Evolutionary conservation across 2,888 invertebrate species (phyloP).

Genomic region (Leptura quadrifasciata): DNA sequence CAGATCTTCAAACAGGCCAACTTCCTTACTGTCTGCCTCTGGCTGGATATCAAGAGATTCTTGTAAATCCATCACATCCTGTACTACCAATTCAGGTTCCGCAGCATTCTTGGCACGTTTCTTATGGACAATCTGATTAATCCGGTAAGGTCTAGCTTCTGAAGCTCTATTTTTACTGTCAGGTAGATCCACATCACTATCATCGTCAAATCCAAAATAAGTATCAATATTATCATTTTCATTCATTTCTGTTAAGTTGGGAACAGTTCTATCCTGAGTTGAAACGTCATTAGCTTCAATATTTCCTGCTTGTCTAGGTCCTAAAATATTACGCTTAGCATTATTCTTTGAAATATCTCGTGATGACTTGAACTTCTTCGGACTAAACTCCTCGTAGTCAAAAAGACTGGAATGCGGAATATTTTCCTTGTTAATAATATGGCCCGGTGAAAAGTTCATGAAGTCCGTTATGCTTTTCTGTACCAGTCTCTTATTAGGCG

Average conservation of each 20-base stretch:
- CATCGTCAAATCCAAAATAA: constrained; percentile 23
- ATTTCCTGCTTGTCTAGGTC: not conserved
- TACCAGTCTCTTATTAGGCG: not conserved
- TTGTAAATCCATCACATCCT: not conserved
- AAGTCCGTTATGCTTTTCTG: constrained; percentile 12
- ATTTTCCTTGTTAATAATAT: constrained; percentile 13
- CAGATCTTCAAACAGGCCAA: constrained; percentile 15
- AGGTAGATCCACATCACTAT: not conserved
- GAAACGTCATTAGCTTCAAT: not conserved
- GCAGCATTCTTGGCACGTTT: not conserved
- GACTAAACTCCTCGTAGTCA: constrained; percentile 22
- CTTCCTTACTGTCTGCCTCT: not conserved
- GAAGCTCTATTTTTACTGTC: not conserved
- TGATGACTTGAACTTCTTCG: not conserved
- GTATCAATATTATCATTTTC: not conserved
- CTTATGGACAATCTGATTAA: not conserved
- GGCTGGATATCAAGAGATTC: not conserved
- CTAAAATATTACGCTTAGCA: constrained; percentile 11
- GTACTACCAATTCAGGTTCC: not conserved
- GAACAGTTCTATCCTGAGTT: not conserved
- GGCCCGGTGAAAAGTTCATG: not conserved
- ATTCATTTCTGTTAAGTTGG: not conserved
- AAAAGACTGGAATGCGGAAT: constrained; percentile 6
- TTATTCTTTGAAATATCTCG: constrained; percentile 4
- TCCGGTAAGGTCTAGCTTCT: not conserved